Conservation (phyloP, 2,797 vertebrate species). For the Podarcis lilfordi region DNA sequence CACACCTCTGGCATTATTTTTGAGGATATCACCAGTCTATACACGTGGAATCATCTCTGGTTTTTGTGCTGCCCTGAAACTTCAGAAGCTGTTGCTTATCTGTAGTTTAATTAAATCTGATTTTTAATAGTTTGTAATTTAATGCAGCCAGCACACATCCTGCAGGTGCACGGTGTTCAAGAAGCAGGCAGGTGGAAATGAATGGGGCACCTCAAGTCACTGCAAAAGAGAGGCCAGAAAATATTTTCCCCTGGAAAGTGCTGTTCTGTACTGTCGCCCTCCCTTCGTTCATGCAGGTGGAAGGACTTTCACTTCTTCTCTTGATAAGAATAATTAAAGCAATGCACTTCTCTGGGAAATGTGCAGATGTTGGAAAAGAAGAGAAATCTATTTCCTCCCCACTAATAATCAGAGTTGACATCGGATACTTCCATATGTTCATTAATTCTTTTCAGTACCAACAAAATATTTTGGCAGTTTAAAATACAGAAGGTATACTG, state of each 20-base stretch:
- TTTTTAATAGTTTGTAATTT: not conserved
- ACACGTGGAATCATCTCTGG: not conserved
- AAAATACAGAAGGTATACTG: not conserved
- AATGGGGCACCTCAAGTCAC: not conserved
- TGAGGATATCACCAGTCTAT: too few species aligned
- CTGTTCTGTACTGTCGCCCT: not conserved
- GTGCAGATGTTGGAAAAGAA: too few species aligned
- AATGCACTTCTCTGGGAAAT: not conserved
- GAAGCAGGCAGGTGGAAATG: not conserved
- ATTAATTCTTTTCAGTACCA: too few species aligned
- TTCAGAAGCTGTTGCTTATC: not conserved
- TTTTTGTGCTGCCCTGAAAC: not conserved
- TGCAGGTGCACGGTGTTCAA: not conserved
- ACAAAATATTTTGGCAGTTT: not conserved
- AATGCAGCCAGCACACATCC: not conserved
- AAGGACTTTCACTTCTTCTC: not conserved
- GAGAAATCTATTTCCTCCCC: not conserved
- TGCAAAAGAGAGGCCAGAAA: not conserved
- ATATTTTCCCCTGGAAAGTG: not conserved
- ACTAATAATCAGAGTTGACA: not conserved
- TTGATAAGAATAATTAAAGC: not conserved
- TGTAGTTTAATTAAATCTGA: not conserved
- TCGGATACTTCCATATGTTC: too few species aligned
- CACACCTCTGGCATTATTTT: too few species aligned
- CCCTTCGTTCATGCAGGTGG: not conserved